Conservation (phyloP, 2,797 vertebrate species). For the Atherinosoma microstoma region DNA sequence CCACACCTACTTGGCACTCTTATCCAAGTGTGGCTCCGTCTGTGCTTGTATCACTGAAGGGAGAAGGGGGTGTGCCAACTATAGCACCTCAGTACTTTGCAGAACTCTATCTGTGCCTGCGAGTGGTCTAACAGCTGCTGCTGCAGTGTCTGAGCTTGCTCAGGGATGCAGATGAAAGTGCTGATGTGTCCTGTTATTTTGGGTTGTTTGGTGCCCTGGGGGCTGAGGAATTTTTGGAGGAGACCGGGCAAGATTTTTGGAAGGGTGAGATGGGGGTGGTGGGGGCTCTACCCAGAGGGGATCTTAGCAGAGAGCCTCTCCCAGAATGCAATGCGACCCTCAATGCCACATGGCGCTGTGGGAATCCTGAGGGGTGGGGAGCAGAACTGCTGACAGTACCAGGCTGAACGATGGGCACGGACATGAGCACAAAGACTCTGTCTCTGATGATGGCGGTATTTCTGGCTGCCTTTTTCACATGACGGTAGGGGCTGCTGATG, state of each 20-base stretch:
- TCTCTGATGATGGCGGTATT: conserved; percentile 61
- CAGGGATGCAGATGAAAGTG: conserved; percentile 78
- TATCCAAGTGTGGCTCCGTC: conserved; percentile 74
- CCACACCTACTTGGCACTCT: conserved; percentile 71
- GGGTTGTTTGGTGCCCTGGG: conserved; percentile 61
- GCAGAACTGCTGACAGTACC: conserved; percentile 67
- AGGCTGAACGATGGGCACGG: conserved; percentile 60
- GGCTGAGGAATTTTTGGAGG: conserved; percentile 63
- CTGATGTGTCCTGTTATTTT: conserved; percentile 83
- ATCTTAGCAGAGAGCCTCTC: conserved; percentile 60
- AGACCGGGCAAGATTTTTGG: conserved; percentile 58
- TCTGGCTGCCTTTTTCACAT: conserved; percentile 44
- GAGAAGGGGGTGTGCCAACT: conserved; percentile 68
- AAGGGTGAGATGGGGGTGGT: conserved; percentile 15
- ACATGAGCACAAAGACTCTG: conserved; percentile 46
- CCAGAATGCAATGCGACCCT: conserved; percentile 77
- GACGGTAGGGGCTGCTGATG: conserved; percentile 48
- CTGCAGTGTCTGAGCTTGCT: conserved; percentile 79
- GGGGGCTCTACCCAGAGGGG: conserved; percentile 52
- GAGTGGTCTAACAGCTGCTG: conserved; percentile 78
- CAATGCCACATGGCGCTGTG: conserved; percentile 65
- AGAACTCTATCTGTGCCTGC: conserved; percentile 64
- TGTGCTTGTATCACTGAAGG: conserved; percentile 73
- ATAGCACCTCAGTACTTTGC: conserved; percentile 65
- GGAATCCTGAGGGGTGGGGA: conserved; percentile 53